These are phyloP conservation scores for Phymatocera aterrima DNA, from an alignment of 2,888 invertebrate species.

Conservation along the genomic window DNA sequence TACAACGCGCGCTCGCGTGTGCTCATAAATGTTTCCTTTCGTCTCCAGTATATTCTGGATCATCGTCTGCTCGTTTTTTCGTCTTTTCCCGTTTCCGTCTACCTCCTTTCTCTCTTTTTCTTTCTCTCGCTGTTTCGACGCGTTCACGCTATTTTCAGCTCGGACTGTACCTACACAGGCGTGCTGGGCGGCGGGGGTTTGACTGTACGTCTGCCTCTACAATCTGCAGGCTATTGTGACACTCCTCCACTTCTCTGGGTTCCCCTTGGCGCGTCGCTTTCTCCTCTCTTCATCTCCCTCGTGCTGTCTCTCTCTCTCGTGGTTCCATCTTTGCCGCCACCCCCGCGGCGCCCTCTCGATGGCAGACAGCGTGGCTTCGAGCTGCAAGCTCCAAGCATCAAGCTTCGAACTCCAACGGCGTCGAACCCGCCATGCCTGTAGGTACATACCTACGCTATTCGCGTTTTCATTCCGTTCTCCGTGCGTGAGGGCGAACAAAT, in stretches of 20 bases:
- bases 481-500: too few species aligned
- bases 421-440: too few species aligned
- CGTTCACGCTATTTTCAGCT: neutral
- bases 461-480: too few species aligned
- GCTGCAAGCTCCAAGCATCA: constrained; percentile 7
- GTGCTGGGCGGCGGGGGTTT: constrained; percentile 47
- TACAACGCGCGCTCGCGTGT: too few species aligned
- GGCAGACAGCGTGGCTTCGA: constrained; percentile 39
- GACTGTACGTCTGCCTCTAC: constrained; percentile 71
- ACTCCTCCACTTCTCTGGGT: constrained; percentile 60
- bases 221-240: constrained; percentile 70
- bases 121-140: neutral
- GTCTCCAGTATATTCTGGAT: too few species aligned
- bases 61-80: too few species aligned
- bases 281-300: neutral
- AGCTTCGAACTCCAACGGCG: neutral
- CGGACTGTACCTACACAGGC: constrained; percentile 68
- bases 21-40: too few species aligned
- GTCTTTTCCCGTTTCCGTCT: too few species aligned
- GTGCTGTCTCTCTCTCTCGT: neutral
- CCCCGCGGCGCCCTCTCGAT: constrained; percentile 33
- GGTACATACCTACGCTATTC: too few species aligned
- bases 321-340: neutral
- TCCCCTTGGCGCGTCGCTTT: constrained; percentile 10
- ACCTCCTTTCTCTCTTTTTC: too few species aligned